Base-by-base conservation (phyloP, 37 sponge, comb jelly and placozoan genomes). In the Geodia barretti region DNA sequence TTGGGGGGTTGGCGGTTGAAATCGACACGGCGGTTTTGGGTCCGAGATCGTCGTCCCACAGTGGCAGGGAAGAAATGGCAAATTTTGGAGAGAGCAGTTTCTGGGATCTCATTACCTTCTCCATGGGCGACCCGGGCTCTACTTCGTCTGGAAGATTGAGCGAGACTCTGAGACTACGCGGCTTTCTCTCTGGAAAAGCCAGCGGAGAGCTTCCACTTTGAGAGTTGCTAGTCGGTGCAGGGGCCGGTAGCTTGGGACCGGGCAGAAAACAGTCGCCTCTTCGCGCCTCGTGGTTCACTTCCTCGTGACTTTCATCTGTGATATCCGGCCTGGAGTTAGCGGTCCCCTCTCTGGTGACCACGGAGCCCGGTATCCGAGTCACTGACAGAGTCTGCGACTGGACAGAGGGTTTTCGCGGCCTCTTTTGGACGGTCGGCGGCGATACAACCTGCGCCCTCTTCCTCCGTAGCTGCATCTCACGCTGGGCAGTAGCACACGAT, bases 111-210 rank as follows among this genome's bases (percentile, higher is more conserved):
- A 35, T 62, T 4, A 67, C 35, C 28, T 79, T 65, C 8, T 68
- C 41, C 1, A 67, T 14, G 2, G 77, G 61, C 17, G 84, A 36
- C 31, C 40, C 77, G 37, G 85, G 68, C 28, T 80, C 80, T 3
- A 72, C 72, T 32, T 83, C 83, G 3, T 74, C 68, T 38, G 80
- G 87, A 37, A 86, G 1, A 31, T 68, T 86, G 1, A 86, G 63
- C n/a, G 87, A 86, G 33, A 86, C 81, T 19, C 81, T 74, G 20
- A 86, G 62, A n/a, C 54, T 59, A 29, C 86, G 40, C 3, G 80
- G 80, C 58, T 60, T 73, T 26, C 4, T 63, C 30, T 61, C 75
- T 60, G 64, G 64, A n/a, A 54, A 11, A 17, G 54, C 7, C 14
- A 47, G 11, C 14, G 7, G 11, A 47, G 54, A 47, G 7, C 11